These are phyloP conservation scores for Sternotherus odoratus DNA, from an alignment of 2,797 vertebrate genomes.

Conservation along the genomic window DNA sequence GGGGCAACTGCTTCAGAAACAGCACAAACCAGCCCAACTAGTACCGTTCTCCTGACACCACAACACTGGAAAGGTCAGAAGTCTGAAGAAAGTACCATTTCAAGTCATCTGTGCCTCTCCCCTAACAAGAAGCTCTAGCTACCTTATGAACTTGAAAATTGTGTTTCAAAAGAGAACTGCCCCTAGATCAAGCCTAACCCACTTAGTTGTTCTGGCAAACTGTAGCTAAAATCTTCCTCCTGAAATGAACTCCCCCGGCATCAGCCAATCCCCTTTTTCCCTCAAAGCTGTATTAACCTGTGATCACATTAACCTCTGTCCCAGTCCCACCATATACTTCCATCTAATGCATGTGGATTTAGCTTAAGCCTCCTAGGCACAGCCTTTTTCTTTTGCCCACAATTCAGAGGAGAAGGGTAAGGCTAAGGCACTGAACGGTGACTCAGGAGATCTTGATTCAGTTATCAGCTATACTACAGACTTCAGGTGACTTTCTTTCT, in stretches of 20 bases:
- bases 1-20: neutral
- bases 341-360: neutral
- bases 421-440: neutral
- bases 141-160: rapidly evolving
- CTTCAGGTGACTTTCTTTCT: neutral
- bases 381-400: neutral
- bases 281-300: neutral
- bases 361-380: neutral
- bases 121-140: neutral
- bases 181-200: neutral
- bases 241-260: neutral
- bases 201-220: neutral
- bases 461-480: neutral
- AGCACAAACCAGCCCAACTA: neutral
- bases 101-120: neutral
- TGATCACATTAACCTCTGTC: neutral
- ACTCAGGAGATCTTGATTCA: neutral
- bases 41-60: neutral
- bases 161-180: neutral
- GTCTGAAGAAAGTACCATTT: neutral
- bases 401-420: neutral
- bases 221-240: neutral
- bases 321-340: neutral
- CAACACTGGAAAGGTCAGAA: neutral
- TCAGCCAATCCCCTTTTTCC: neutral